These are phyloP conservation scores for Biston betularia DNA, from an alignment of 2,888 invertebrate species.

Conservation along the genomic window DNA sequence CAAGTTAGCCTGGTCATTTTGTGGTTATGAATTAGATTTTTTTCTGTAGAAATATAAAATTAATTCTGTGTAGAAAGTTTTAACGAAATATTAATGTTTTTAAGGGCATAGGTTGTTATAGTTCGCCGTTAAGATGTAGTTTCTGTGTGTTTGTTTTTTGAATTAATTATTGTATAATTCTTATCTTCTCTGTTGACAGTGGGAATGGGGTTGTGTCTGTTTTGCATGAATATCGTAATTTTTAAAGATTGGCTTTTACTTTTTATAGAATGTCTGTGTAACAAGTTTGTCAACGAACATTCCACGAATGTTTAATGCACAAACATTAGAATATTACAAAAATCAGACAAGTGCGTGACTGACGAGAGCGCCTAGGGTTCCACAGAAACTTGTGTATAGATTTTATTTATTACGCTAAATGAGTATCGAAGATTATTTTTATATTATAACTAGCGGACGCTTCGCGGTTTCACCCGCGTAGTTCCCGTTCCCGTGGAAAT, in stretches of 20 bases:
- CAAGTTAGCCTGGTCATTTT: slow-evolving; percentile 20
- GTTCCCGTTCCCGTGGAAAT: too few species aligned
- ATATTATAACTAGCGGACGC: too few species aligned
- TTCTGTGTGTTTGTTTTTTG: slow-evolving; percentile 53
- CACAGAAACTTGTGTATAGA: too few species aligned
- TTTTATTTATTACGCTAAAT: too few species aligned
- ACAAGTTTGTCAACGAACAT: slow-evolving; percentile 12
- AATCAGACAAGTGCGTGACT: too few species aligned
- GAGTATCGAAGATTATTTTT: too few species aligned
- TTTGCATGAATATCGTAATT: slow-evolving; percentile 14
- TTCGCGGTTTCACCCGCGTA: too few species aligned
- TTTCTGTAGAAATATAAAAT: slow-evolving; percentile 48
- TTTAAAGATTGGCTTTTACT: slow-evolving; percentile 10
- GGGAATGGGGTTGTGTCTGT: slow-evolving; percentile 12
- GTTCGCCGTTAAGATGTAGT: slow-evolving; percentile 33
- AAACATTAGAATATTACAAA: too few species aligned
- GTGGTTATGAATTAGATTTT: slow-evolving; percentile 30
- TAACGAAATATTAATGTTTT: slow-evolving; percentile 51
- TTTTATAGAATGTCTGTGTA: slow-evolving; percentile 10
- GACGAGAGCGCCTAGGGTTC: too few species aligned
- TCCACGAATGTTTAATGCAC: slow-evolving; percentile 1
- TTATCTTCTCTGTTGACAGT: slow-evolving; percentile 23
- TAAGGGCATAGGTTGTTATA: slow-evolving; percentile 54
- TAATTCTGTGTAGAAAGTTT: slow-evolving; percentile 59
- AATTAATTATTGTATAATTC: slow-evolving; percentile 41